These are phyloP conservation scores for Rousettus leschenaultii DNA, from an alignment of 2,113 vertebrate genomes.

Conservation along the genomic window DNA sequence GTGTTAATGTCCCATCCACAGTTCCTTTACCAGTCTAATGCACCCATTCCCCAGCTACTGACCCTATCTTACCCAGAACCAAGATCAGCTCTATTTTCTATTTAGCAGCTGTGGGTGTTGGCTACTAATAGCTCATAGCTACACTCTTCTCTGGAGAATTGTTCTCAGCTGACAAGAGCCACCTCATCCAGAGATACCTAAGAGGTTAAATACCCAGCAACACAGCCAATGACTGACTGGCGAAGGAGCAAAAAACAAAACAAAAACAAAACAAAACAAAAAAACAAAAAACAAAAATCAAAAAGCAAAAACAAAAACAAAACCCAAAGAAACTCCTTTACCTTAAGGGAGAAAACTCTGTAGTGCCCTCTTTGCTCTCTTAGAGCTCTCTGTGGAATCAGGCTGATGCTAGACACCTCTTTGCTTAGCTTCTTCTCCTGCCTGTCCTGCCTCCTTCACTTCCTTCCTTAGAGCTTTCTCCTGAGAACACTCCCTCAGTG, in stretches of 20 bases:
- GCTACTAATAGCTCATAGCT: constrained; percentile 43
- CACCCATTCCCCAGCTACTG: constrained; percentile 17
- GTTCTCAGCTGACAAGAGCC: background rate
- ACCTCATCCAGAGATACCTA: background rate
- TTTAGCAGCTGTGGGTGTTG: constrained; percentile 24
- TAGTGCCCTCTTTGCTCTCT: background rate
- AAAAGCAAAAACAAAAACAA: background rate
- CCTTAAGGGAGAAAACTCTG: background rate
- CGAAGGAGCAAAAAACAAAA: background rate
- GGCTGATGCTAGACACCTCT: background rate
- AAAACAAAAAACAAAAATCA: background rate
- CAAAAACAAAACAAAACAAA: no score
- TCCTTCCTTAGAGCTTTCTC: background rate
- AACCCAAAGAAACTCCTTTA: background rate
- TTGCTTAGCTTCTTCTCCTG: background rate
- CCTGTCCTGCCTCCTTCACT: background rate
- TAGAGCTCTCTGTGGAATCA: background rate
- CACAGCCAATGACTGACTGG: background rate
- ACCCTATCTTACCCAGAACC: background rate
- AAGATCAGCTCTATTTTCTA: constrained; percentile 28
- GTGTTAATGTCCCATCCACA: background rate
- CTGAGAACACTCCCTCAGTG: background rate
- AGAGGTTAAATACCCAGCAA: background rate
- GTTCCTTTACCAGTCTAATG: background rate
- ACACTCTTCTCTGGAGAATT: background rate